Conservation (phyloP, 2,888 invertebrate genomes). For the Eupithecia centaureata region DNA sequence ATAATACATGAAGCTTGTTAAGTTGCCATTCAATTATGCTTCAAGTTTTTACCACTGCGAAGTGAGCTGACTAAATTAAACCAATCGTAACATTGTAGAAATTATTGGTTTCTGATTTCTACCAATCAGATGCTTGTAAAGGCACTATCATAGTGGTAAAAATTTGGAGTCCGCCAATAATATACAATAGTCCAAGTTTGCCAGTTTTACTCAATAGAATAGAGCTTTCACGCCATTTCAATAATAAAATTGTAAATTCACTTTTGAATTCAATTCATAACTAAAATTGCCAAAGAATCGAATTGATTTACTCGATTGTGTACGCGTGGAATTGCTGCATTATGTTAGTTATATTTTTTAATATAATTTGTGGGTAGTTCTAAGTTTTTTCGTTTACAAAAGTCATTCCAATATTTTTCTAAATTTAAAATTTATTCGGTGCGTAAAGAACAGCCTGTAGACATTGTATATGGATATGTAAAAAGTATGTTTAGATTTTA, state of each 20-base stretch:
- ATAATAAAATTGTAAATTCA: slow-evolving; percentile 78
- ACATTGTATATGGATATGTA: slow-evolving; percentile 76
- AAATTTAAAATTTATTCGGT: slow-evolving; percentile 70
- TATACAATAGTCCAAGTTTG: slow-evolving; percentile 71
- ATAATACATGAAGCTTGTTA: slow-evolving; percentile 70
- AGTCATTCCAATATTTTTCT: slow-evolving; percentile 81
- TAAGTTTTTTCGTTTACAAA: slow-evolving; percentile 56
- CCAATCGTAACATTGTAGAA: slow-evolving; percentile 35
- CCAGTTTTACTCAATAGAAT: slow-evolving; percentile 77
- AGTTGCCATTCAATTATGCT: slow-evolving; percentile 66
- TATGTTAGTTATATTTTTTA: slow-evolving; percentile 49
- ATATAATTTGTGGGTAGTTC: slow-evolving; percentile 56
- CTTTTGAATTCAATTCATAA: slow-evolving; percentile 71
- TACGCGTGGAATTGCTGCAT: slow-evolving; percentile 66
- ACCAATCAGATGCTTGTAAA: slow-evolving; percentile 29
- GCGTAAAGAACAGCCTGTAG: slow-evolving; percentile 66
- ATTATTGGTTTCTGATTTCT: slow-evolving; percentile 10
- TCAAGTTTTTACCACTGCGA: slow-evolving; percentile 50
- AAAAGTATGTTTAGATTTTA: slow-evolving; percentile 80
- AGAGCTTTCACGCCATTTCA: slow-evolving; percentile 73
- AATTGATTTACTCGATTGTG: slow-evolving; percentile 68
- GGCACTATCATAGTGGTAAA: slow-evolving; percentile 48
- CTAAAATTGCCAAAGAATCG: slow-evolving; percentile 81
- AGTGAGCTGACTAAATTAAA: slow-evolving; percentile 23
- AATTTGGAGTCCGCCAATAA: slow-evolving; percentile 55